Percentiles rank a stretch among this genome's conserved stretches.
Conservation (phyloP, 2,888 invertebrate species). For the Odontothrips loti region DNA sequence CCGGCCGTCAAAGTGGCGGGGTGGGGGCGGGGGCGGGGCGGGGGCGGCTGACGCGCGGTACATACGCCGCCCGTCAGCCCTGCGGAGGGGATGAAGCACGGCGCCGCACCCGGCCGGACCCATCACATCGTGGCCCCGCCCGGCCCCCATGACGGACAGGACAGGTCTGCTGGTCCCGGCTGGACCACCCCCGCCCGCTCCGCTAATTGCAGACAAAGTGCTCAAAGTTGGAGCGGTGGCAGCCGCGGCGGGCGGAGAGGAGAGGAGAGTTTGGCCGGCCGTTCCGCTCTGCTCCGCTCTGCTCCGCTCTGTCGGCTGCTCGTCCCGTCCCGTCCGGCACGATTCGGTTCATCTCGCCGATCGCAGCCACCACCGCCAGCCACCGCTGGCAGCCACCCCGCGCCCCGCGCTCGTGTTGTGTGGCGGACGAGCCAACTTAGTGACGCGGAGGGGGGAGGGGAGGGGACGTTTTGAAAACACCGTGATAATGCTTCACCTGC, state of each 20-base stretch:
- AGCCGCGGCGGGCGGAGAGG: not conserved
- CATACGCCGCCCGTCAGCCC: no score
- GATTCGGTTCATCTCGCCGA: not conserved
- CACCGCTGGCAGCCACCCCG: not conserved
- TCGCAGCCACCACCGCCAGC: not conserved
- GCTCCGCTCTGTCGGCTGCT: not conserved
- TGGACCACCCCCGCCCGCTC: not conserved
- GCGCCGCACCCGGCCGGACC: not conserved
- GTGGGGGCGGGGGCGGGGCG: no score
- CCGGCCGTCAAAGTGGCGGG: no score
- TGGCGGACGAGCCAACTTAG: no score
- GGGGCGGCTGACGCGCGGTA: no score
- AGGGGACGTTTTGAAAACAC: not conserved
- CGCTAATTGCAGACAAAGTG: slow-evolving; percentile 18
- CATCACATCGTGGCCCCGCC: not conserved
- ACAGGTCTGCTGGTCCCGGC: no score
- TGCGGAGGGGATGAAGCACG: no score
- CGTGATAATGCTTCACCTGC: no score
- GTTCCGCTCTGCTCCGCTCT: not conserved
- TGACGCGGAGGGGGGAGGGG: no score
- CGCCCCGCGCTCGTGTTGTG: no score
- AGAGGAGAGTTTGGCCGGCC: not conserved
- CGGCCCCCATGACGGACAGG: not conserved
- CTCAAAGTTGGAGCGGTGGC: slow-evolving; percentile 19
- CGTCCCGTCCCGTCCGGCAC: not conserved